Base-by-base conservation (phyloP, 2,113 vertebrate genomes). In the Salminus brasiliensis region DNA sequence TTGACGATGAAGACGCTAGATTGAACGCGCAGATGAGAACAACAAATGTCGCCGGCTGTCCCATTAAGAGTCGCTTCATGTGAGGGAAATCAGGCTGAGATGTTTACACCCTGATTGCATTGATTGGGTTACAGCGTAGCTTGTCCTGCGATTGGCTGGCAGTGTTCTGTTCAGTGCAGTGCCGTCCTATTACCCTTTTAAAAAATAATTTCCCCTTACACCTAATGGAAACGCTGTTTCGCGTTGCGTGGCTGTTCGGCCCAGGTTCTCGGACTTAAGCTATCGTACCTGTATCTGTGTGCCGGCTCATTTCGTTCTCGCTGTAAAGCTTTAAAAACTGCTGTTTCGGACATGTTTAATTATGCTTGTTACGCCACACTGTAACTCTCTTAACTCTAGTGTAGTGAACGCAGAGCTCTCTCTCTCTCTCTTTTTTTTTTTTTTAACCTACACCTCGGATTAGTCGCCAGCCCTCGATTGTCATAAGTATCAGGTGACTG, bases 1-100 rank as follows among this genome's bases (percentile, higher is more conserved):
- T 79, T 73, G n/a, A 47, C 66, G 60, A 69, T 74, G 65, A 70
- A 53, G 66, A 63, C 55, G 65, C 49, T 45, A 45, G 27, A 32
- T 68, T 57, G 52, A 69, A 23, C 1, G 1, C 16, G 55, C 53
- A 27, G 60, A 76, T 45, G 65, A 52, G 62, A 68, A 76, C 67
- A 41, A 49, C 47, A n/a, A n/a, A n/a, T n/a, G 25, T 67, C 67
- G 45, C 55, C 10, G 74, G 63, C 52, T 41, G n/a, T 53, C 49
- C 47, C 23, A 30, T 65, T 60, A 15, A 68, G 74, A 57, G 63
- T 77, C 63, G 36, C 67, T 67, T 49, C 53, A 30, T n/a, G 34
- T 55, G n/a, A 25, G 23, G 1, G 21, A 68, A 32, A 23, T 32
- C 74, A 77, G 62, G 34, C 66, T 32, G 49, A 43, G 60, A 34